A percentile compares a stretch with the other conserved stretches of the same genome.
Conservation (phyloP, 2,888 invertebrate genomes). For the Geophilus truncorum region DNA sequence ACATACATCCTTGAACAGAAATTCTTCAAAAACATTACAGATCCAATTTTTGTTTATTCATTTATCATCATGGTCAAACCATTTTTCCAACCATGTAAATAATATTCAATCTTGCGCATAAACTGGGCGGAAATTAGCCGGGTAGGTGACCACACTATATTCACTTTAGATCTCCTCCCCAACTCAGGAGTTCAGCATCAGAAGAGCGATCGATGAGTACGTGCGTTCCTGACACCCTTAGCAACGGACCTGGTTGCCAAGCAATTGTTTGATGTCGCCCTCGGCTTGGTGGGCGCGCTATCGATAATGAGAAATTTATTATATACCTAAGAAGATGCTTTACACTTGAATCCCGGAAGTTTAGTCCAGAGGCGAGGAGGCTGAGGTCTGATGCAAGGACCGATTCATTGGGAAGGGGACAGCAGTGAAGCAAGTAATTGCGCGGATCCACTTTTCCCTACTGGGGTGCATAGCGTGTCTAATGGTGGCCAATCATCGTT, state of each 20-base stretch:
- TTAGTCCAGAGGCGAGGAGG: not conserved
- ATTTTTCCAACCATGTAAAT: not conserved
- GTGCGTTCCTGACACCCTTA: slow-evolving; percentile 11
- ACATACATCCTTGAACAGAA: too few relatives aligned
- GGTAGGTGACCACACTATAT: slow-evolving; percentile 8
- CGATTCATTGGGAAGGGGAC: not conserved
- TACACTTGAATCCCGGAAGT: slow-evolving; percentile 19
- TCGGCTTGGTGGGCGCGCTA: slow-evolving; percentile 5
- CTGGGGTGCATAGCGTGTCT: slow-evolving; percentile 24
- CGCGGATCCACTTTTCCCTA: slow-evolving; percentile 17
- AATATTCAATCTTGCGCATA: slow-evolving; percentile 1
- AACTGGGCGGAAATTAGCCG: not conserved
- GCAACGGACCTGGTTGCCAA: slow-evolving; percentile 21
- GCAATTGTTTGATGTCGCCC: slow-evolving; percentile 25
- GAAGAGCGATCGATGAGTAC: slow-evolving; percentile 14
- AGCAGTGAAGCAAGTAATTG: slow-evolving; percentile 2
- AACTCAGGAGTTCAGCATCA: not conserved
- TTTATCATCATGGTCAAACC: not conserved
- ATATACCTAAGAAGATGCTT: slow-evolving; percentile 12
- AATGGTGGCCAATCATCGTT: slow-evolving; percentile 25
- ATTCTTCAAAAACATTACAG: too few relatives aligned
- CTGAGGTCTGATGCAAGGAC: not conserved
- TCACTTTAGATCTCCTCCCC: slow-evolving; percentile 3
- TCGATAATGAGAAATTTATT: slow-evolving; percentile 27
- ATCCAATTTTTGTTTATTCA: not conserved